These are phyloP conservation scores for Gallinago paraguaiae DNA, from an alignment of 2,113 vertebrate genomes.

Conservation along the genomic window DNA sequence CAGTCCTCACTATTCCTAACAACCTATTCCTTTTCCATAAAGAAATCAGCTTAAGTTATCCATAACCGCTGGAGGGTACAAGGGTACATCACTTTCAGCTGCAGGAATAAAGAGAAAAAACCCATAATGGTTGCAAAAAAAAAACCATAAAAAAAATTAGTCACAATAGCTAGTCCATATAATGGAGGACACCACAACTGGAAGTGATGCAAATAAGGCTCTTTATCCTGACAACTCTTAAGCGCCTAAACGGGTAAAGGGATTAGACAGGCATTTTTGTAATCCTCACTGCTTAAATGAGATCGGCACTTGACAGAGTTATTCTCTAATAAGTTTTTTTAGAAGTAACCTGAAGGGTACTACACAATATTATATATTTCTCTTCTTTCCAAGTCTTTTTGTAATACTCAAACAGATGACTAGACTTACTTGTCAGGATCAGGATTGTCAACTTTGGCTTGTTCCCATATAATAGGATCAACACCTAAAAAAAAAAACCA, in stretches of 20 bases:
- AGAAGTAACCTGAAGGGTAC: background rate
- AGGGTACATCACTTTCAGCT: background rate
- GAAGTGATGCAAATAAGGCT: background rate
- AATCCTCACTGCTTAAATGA: background rate
- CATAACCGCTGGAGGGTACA: background rate
- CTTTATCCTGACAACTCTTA: background rate
- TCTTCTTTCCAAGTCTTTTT: background rate
- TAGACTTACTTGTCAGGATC: conserved; percentile 92
- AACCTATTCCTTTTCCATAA: background rate
- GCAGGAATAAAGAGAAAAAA: background rate
- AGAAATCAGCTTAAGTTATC: background rate
- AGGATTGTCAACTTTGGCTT: conserved; percentile 97
- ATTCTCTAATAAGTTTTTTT: background rate
- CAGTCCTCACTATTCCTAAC: background rate
- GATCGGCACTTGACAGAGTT: background rate
- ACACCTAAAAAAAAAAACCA: conserved; percentile 79
- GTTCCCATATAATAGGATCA: conserved; percentile 98
- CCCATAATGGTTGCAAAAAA: fast-evolving
- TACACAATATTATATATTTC: background rate
- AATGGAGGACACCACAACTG: background rate
- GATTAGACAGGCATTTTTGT: background rate
- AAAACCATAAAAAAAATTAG: too few relatives aligned
- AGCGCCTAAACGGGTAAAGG: background rate
- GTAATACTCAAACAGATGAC: background rate
- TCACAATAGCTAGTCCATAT: background rate